Base-by-base conservation (phyloP, 23 tunicate species). In the Halocynthia roretzi region DNA sequence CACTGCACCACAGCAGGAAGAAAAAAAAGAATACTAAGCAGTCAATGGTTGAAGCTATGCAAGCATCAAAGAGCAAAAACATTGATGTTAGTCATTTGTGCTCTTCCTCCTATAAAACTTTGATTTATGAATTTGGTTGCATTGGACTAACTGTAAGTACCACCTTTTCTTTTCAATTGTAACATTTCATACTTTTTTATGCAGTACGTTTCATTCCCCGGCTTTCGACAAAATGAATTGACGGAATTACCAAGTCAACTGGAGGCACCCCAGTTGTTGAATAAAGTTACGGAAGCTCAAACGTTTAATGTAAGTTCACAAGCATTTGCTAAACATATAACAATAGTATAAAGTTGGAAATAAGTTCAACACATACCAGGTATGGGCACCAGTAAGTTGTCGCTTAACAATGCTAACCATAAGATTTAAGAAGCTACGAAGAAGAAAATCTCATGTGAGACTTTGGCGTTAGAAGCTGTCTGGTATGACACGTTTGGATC, bases 231-330 rank as follows among this genome's bases (percentile, higher is more conserved):
- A 0, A 63, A 56, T 18, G 96, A 89, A 61, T 67, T 89, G 22
- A 84, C 89, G 6, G 96, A 90, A 56, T 56, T 90, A 17, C 96
- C 96, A 19, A 84, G 90, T 67, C 96, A 90, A 48, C 76, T 90
- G 7, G 96, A 90, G 76, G 89, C 96, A 12, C 90, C 90, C 1
- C 96, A 90, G 54, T 57, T 90, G n/a, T 79, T 90, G 6, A 85
- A 90, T 62, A 76, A 80, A 80, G 82, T 90, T 17, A 83, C 90
- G 10, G 89, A 90, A 80, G 90, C 90, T n/a, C 96, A 90, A 62
- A 48, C 71, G 5, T 90, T 84, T 63, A 80, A 71, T 76, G 96
- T 90, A 55, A 85, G 84, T 56, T n/a, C 4, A 6, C 75, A 9
- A 4, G 14, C 44, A 21, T 15, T 68, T 68, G 14, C 17, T 18